Conservation (phyloP, 1,140 invertebrate species). For the Drosophila takahashii region DNA sequence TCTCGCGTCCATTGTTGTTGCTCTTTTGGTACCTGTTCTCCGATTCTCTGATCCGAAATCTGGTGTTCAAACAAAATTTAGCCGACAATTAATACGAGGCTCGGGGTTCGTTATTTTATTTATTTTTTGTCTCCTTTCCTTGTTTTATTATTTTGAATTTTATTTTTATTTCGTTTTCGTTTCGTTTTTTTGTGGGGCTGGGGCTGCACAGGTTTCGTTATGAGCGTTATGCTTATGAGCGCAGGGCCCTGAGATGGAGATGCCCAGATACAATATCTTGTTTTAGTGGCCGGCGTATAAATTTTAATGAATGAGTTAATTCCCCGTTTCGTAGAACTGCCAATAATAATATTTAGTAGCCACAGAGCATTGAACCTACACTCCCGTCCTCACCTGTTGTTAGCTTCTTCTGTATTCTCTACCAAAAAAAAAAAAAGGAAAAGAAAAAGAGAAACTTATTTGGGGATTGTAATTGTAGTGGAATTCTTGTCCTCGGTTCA, state of each 20-base stretch:
- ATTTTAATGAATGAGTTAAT: slow-evolving; percentile 78
- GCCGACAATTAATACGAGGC: slow-evolving; percentile 77
- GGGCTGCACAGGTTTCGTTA: slow-evolving; percentile 50
- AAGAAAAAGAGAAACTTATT: slow-evolving; percentile 7
- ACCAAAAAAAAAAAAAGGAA: not conserved
- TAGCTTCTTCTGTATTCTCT: not conserved
- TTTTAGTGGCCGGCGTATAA: slow-evolving; percentile 64
- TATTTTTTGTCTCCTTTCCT: slow-evolving; percentile 39
- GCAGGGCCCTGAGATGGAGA: slow-evolving; percentile 25
- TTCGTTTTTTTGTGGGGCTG: slow-evolving; percentile 32
- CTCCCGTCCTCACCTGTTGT: slow-evolving; percentile 12
- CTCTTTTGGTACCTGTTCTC: slow-evolving; percentile 61
- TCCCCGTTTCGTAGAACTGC: slow-evolving; percentile 66
- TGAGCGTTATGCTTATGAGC: slow-evolving; percentile 67
- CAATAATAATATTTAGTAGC: slow-evolving; percentile 67
- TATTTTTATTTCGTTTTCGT: slow-evolving; percentile 20
- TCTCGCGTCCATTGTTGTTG: slow-evolving; percentile 37
- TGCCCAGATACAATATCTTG: slow-evolving; percentile 52
- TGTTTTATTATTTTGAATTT: slow-evolving; percentile 17
- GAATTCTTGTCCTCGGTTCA: not conserved
- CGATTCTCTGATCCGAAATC: slow-evolving; percentile 57
- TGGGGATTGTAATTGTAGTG: not conserved
- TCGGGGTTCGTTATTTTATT: slow-evolving; percentile 50
- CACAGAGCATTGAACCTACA: slow-evolving; percentile 39
- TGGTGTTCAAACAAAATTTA: slow-evolving; percentile 76